Percentiles rank a stretch among this genome's conserved stretches.
phyloP scores from a whole-genome alignment of 2,888 invertebrate genomes.

The Drosophila macrospina region DNA sequence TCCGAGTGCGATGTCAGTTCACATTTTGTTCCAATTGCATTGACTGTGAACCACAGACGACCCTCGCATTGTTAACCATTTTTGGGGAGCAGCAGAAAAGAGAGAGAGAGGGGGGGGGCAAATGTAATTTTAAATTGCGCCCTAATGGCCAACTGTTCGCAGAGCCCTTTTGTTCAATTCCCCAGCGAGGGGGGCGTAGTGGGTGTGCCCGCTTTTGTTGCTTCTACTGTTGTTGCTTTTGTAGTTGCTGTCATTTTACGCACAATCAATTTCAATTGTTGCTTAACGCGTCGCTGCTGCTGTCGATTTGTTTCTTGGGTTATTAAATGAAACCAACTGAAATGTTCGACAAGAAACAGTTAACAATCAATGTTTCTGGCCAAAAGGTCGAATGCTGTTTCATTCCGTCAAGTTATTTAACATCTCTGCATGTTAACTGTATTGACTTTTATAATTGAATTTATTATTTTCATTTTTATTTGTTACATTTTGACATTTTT shows the following conservation, averaged over 20 bases:
- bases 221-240: constrained; percentile 20
- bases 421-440: not conserved
- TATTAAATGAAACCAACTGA: constrained; percentile 40
- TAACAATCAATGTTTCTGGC: not conserved
- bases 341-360: constrained; percentile 19
- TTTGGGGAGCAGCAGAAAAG: not conserved
- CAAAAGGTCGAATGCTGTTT: not conserved
- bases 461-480: constrained; percentile 1
- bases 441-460: not conserved
- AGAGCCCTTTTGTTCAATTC: constrained; percentile 34
- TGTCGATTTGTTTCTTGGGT: constrained; percentile 32
- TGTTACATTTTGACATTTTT: constrained; percentile 20
- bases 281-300: constrained; percentile 31
- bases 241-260: constrained; percentile 47
- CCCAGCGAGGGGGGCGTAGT: not conserved
- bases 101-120: constrained; percentile 1
- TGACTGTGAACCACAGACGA: constrained; percentile 66
- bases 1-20: constrained; percentile 12
- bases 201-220: constrained; percentile 27
- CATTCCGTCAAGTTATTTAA: not conserved
- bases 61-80: constrained; percentile 43
- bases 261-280: constrained; percentile 69
- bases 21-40: constrained; percentile 49
- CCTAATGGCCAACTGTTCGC: constrained; percentile 49
- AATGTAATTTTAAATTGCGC: constrained; percentile 59